Percentiles rank a stretch among this genome's conserved stretches.
Conservation (phyloP, 2,113 vertebrate genomes). For the Psilopogon haemacephalus region DNA sequence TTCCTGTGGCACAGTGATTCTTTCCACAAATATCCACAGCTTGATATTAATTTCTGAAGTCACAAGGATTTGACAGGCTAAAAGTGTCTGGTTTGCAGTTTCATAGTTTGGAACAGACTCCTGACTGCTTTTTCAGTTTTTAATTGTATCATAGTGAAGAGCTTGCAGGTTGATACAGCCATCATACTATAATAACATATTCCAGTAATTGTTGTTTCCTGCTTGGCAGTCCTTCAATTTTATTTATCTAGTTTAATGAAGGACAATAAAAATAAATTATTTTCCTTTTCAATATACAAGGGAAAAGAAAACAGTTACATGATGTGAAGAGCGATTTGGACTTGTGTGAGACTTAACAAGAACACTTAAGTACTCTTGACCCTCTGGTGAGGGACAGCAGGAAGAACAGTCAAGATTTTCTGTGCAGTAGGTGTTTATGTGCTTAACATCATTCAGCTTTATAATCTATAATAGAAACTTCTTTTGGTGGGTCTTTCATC, state of each 20-base stretch:
- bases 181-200: neutral
- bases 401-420: slow-evolving; percentile 32
- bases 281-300: too few species aligned
- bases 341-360: neutral
- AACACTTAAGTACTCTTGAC: neutral
- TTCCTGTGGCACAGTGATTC: neutral
- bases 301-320: neutral
- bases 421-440: slow-evolving; percentile 17
- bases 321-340: neutral
- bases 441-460: slow-evolving; percentile 30
- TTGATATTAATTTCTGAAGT: neutral
- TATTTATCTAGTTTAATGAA: neutral
- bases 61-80: neutral
- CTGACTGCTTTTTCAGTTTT: neutral
- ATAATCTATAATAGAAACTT: slow-evolving; percentile 49
- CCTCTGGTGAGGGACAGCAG: slow-evolving; percentile 7
- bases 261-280: neutral
- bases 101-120: neutral
- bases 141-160: neutral
- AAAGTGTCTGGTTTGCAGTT: neutral
- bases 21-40: neutral
- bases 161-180: neutral
- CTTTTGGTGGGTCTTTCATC: slow-evolving; percentile 62
- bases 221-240: neutral
- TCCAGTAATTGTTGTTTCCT: neutral